Base-by-base conservation (phyloP, 2,797 vertebrate species). In the Kryptopterus vitreolus region DNA sequence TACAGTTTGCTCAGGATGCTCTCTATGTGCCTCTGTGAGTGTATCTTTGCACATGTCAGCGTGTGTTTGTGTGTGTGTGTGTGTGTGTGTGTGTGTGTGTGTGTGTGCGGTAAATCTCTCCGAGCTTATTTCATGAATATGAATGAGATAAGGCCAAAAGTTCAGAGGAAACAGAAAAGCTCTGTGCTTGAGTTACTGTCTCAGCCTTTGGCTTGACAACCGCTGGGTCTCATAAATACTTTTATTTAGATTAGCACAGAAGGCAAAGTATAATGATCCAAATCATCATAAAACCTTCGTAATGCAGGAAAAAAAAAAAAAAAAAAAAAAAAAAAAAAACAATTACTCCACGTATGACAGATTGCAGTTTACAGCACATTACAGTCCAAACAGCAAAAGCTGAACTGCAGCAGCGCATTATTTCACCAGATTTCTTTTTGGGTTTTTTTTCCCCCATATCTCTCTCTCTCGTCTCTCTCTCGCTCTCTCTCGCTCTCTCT, bases 51-150 rank as follows among this genome's bases (percentile, higher is more conserved):
- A 73, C 13, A 11, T 57, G 52, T 74, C 71, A 58, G 53, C 2
- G 15, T n/a, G 26, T 24, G 18, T 15, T n/a, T 75, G 62, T 20
- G 31, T 48, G 43, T 69, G 61, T 66, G 20, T 26, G 52, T 82
- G 70, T 61, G 71, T 22, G 10, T 61, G 29, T 68, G 62, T 62
- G 73, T 80, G 48, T 81, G 22, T 71, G 57, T 13, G 53, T 20
- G n/a, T 72, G 62, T 29, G 33, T 57, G 70, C 66, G 77, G 20
- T 58, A 79, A 83, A 81, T 77, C 72, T 80, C 68, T 43, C 11
- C 26, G 72, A 81, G 66, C 70, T 80, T 82, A 82, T 82, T 68
- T 77, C 73, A 83, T 83, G 78, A 83, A 83, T 83, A 80, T 83
- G 77, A 59, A 83, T 75, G 58, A 83, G 55, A 63, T 58, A 58